These are phyloP conservation scores for Recurvirostra avosetta DNA, from an alignment of 2,113 vertebrate species.

Conservation along the genomic window DNA sequence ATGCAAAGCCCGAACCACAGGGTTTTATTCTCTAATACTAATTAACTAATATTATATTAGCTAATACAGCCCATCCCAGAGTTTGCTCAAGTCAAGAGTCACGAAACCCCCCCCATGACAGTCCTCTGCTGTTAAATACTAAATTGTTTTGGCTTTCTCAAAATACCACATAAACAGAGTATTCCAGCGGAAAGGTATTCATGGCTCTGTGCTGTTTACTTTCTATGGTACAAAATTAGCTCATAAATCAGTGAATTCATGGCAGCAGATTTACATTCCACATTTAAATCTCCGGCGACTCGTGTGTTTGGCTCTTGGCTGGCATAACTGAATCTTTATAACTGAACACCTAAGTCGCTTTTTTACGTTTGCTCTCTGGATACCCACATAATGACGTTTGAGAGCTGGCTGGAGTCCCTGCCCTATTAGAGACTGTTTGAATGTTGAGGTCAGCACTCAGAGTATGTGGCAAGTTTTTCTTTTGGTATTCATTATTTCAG, in stretches of 20 bases:
- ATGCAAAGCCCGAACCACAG: background rate
- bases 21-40: background rate
- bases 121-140: background rate
- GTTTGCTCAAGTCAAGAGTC: background rate
- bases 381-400: rapidly evolving
- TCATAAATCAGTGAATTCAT: background rate
- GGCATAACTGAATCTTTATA: background rate
- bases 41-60: background rate
- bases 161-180: background rate
- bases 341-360: background rate
- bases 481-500: background rate
- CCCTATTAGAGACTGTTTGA: background rate
- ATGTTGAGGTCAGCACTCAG: background rate
- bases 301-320: background rate
- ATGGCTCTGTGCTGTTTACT: background rate
- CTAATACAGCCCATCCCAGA: background rate
- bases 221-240: background rate
- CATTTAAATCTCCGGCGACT: background rate
- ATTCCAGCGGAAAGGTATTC: background rate
- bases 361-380: background rate
- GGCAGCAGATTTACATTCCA: background rate
- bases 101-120: background rate
- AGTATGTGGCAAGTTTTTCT: background rate
- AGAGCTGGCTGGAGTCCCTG: background rate
- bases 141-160: background rate